phyloP scores from a whole-genome alignment of 2,113 vertebrate species.

The Platysteira castanea region DNA sequence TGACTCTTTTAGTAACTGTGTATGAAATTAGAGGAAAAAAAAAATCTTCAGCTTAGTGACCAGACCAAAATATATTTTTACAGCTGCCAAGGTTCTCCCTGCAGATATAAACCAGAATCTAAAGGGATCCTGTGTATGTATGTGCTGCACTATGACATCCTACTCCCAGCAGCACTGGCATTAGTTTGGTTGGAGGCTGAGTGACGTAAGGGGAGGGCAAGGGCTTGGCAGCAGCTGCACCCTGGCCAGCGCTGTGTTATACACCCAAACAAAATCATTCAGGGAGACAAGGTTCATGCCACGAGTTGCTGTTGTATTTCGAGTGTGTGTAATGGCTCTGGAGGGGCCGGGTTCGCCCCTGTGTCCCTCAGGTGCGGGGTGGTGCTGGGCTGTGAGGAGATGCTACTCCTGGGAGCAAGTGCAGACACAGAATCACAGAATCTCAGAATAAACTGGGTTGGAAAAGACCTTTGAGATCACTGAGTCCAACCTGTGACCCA shows the following conservation, averaged over 20 bases:
- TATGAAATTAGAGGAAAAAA: constrained; percentile 18
- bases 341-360: neutral
- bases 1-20: constrained; percentile 10
- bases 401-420: neutral
- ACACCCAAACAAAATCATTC: neutral
- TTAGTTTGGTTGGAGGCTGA: neutral
- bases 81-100: constrained; percentile 46
- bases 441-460: neutral
- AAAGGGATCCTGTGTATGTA: neutral
- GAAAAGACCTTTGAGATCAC: neutral
- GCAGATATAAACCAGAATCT: constrained; percentile 60
- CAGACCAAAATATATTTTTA: constrained; percentile 36
- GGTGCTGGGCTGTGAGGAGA: neutral
- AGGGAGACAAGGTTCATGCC: neutral
- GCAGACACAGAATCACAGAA: neutral
- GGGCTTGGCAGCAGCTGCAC: neutral
- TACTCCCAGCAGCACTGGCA: neutral
- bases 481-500: rapidly evolving
- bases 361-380: neutral
- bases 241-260: neutral
- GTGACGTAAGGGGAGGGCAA: neutral
- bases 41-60: constrained; percentile 36
- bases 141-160: neutral
- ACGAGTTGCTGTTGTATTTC: neutral
- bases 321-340: rapidly evolving